Conservation (phyloP, 2,888 invertebrate species). For the Erannis defoliaria region DNA sequence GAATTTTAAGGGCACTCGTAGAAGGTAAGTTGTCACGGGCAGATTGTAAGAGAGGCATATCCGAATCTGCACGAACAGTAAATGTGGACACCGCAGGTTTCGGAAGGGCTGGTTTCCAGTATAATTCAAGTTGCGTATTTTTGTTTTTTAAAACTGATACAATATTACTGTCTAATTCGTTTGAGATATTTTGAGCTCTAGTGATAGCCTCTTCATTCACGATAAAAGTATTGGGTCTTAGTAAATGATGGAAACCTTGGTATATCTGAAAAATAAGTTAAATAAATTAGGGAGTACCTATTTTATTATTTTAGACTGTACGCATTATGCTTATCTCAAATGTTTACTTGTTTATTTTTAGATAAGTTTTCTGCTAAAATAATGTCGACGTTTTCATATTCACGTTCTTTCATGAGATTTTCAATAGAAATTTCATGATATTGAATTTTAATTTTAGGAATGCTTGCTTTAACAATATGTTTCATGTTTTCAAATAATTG, state of each 20-base stretch:
- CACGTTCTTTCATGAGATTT: background rate
- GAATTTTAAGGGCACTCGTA: conserved; percentile 45
- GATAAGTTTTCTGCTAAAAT: too few relatives aligned
- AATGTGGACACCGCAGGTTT: background rate
- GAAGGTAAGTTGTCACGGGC: conserved; percentile 39
- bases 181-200: background rate
- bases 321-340: background rate
- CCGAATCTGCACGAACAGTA: conserved; percentile 21
- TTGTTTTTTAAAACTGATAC: background rate
- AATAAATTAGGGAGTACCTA: background rate
- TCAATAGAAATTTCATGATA: conserved; percentile 26
- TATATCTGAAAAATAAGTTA: background rate
- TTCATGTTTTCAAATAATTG: conserved; percentile 39
- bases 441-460: conserved; percentile 35
- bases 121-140: conserved; percentile 3
- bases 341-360: conserved; percentile 42
- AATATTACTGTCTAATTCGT: background rate
- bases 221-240: conserved; percentile 1
- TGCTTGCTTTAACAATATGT: conserved; percentile 9
- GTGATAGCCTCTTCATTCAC: too few relatives aligned
- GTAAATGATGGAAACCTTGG: background rate
- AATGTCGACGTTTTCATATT: conserved; percentile 20
- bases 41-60: conserved; percentile 42
- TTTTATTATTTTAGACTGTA: background rate
- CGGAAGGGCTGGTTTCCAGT: background rate